Conservation (phyloP, 1,140 invertebrate species). For the Diabrotica undecimpunctata region DNA sequence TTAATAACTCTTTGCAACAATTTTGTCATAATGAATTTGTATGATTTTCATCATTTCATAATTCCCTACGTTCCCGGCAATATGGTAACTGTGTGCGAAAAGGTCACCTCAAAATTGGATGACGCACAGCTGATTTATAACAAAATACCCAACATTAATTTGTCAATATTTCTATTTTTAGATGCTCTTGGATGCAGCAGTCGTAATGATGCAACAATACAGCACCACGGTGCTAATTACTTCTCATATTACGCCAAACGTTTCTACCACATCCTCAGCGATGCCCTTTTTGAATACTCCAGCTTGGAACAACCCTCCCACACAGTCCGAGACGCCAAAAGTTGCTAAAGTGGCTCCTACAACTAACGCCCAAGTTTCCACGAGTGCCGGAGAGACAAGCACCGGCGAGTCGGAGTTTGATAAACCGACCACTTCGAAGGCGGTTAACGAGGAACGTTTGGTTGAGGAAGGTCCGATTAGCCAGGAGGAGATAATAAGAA, state of each 20-base stretch:
- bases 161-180: slow-evolving; percentile 13
- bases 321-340: background rate
- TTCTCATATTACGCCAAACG: slow-evolving; percentile 24
- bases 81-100: too few relatives aligned
- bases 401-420: background rate
- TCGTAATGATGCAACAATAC: slow-evolving; percentile 87
- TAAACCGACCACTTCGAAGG: slow-evolving; percentile 10
- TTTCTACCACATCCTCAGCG: background rate
- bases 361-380: background rate
- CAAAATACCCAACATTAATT: too few relatives aligned
- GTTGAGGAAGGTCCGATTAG: background rate
- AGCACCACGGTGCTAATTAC: slow-evolving; percentile 55
- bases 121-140: too few relatives aligned
- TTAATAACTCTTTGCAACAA: too few relatives aligned
- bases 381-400: background rate
- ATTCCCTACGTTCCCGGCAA: too few relatives aligned
- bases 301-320: background rate
- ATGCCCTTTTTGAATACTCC: background rate
- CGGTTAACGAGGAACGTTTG: background rate
- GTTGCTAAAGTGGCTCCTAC: slow-evolving; percentile 11
- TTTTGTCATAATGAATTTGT: too few relatives aligned
- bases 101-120: too few relatives aligned
- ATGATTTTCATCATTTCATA: too few relatives aligned
- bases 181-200: slow-evolving; percentile 81
- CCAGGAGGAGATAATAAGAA: slow-evolving; percentile 13